phyloP scores from a whole-genome alignment of 2,888 invertebrate genomes.

The Myopa testacea region DNA sequence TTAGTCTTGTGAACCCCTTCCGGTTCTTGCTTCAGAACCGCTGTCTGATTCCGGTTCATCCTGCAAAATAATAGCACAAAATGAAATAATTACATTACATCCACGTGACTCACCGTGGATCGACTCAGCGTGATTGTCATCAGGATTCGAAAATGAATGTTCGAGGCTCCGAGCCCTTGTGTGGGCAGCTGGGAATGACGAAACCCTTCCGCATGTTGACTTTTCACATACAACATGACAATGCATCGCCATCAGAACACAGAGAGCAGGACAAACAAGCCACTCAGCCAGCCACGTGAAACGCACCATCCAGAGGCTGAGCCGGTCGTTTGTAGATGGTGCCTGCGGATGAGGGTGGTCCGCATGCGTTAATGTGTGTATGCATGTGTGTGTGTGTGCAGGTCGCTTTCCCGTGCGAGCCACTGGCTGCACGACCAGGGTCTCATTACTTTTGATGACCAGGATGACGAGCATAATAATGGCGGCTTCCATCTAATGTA shows the following conservation, averaged over 20 bases:
- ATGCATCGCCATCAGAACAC: not conserved
- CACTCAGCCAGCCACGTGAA: not conserved
- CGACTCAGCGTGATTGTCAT: constrained; percentile 1
- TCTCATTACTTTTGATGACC: constrained; percentile 34
- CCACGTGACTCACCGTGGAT: not conserved
- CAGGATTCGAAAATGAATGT: constrained; percentile 19
- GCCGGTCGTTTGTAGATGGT: not conserved
- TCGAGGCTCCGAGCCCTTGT: not conserved
- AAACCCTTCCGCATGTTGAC: constrained; percentile 23
- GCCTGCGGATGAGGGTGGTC: constrained; percentile 17
- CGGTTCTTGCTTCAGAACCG: not conserved
- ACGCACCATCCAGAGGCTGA: not conserved
- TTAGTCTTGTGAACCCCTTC: not conserved
- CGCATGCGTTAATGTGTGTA: not conserved
- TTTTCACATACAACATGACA: constrained; percentile 15
- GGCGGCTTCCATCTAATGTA: constrained; percentile 24
- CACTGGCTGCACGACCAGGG: not conserved
- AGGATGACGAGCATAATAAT: constrained; percentile 34
- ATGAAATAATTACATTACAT: constrained; percentile 14
- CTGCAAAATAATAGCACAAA: not conserved
- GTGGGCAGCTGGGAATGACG: constrained; percentile 2
- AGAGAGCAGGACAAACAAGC: constrained; percentile 1
- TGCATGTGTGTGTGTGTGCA: too few species aligned
- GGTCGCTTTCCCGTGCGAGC: not conserved
- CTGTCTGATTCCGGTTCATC: not conserved